Conservation (phyloP, 2,888 invertebrate genomes). For the Drosophila demipolita region DNA sequence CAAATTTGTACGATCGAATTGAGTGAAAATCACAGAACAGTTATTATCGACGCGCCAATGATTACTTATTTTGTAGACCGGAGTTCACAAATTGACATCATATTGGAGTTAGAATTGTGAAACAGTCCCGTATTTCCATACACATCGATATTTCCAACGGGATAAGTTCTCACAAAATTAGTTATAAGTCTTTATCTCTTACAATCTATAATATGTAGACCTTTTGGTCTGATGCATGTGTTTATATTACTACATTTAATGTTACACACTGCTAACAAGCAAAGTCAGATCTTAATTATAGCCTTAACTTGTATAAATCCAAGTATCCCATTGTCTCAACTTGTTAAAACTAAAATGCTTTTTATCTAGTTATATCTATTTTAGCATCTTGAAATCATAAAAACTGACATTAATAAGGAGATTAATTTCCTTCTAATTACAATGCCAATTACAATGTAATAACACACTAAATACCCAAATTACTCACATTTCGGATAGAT, state of each 20-base stretch:
- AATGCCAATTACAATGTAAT: conserved; percentile 31
- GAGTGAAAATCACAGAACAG: background rate
- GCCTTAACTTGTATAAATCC: background rate
- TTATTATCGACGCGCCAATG: background rate
- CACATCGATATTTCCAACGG: background rate
- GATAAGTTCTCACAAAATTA: background rate
- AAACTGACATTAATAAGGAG: conserved; percentile 5
- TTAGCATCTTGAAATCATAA: background rate
- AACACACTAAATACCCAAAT: conserved; percentile 1
- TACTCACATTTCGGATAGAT: conserved; percentile 14
- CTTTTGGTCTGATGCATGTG: background rate
- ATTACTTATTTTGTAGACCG: background rate
- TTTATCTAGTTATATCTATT: background rate
- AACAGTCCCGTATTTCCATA: background rate
- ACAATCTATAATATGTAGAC: background rate
- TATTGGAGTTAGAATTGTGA: background rate
- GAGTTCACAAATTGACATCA: background rate
- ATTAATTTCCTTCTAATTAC: conserved; percentile 13
- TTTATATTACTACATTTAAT: background rate
- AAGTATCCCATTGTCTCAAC: background rate
- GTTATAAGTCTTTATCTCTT: background rate
- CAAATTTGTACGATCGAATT: conserved; percentile 9
- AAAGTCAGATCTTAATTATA: background rate
- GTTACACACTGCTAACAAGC: background rate
- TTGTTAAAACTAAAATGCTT: background rate